Conservation (phyloP, 1,140 invertebrate species). For the Pygmarrhopalites habei region DNA sequence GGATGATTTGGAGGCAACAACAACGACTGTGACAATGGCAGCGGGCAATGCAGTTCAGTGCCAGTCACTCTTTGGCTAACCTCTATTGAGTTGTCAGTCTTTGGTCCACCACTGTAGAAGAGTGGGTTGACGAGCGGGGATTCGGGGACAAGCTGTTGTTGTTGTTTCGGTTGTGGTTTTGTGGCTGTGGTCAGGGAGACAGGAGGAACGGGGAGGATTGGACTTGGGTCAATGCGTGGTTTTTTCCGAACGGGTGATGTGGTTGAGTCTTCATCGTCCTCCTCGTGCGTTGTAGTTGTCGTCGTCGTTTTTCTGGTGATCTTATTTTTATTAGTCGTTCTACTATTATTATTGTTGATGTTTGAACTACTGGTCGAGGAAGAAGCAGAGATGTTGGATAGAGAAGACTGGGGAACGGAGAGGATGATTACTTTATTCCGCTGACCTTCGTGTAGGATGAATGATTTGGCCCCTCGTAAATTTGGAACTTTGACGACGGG, state of each 20-base stretch:
- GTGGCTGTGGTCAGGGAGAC: too few relatives aligned
- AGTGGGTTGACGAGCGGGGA: neutral
- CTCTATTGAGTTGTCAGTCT: slow-evolving; percentile 8
- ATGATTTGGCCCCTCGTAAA: slow-evolving; percentile 14
- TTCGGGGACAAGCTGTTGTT: slow-evolving; percentile 11
- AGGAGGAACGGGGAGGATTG: slow-evolving; percentile 6
- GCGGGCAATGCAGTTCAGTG: neutral
- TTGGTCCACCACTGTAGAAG: neutral
- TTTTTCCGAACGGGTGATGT: slow-evolving; percentile 8
- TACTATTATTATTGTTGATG: slow-evolving; percentile 7
- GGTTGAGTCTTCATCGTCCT: neutral
- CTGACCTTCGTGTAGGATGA: slow-evolving; percentile 25
- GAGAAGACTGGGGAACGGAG: slow-evolving; percentile 12
- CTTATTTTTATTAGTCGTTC: slow-evolving; percentile 1
- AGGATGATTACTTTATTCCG: slow-evolving; percentile 27
- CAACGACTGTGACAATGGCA: neutral
- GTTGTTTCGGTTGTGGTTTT: too few relatives aligned
- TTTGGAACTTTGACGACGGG: slow-evolving; percentile 20
- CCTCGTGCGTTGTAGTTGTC: neutral
- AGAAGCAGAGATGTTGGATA: neutral
- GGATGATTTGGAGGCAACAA: neutral
- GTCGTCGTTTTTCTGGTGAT: neutral
- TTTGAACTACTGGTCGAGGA: neutral
- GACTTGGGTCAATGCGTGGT: neutral
- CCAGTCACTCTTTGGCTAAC: slow-evolving; percentile 3